These are phyloP conservation scores for Drosophila antonietae DNA, from an alignment of 2,888 invertebrate species.

Conservation along the genomic window DNA sequence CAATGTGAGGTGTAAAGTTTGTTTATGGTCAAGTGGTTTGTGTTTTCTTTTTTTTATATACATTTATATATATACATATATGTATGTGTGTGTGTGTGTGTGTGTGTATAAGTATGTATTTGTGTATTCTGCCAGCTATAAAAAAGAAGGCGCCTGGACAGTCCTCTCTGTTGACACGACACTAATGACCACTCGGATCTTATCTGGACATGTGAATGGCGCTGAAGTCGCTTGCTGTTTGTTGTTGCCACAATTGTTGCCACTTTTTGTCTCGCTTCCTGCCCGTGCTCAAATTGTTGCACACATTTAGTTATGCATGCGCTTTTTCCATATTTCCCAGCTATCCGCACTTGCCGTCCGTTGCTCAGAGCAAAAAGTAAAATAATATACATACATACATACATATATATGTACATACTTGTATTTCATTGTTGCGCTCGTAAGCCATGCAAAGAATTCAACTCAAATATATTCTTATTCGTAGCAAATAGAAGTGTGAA, in stretches of 20 bases:
- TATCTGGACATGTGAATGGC: slow-evolving; percentile 57
- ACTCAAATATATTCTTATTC: background rate
- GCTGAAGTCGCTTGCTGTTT: slow-evolving; percentile 38
- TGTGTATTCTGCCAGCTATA: slow-evolving; percentile 1
- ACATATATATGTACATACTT: no score
- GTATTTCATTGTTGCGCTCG: slow-evolving; percentile 37
- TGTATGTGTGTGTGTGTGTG: background rate
- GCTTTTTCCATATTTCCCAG: slow-evolving; percentile 12
- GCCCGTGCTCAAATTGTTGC: slow-evolving; percentile 42
- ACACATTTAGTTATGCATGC: slow-evolving; percentile 46
- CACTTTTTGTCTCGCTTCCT: slow-evolving; percentile 5
- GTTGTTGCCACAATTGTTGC: background rate
- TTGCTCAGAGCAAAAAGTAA: slow-evolving; percentile 5
- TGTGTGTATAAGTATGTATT: slow-evolving; percentile 11
- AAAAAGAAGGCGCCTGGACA: slow-evolving; percentile 30
- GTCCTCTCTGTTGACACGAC: slow-evolving; percentile 71
- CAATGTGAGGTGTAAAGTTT: slow-evolving; percentile 80
- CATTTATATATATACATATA: background rate
- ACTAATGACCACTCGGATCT: slow-evolving; percentile 79
- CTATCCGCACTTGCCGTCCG: background rate
- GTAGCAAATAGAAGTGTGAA: background rate
- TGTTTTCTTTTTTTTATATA: slow-evolving; percentile 18
- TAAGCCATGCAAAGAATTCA: slow-evolving; percentile 15
- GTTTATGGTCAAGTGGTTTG: slow-evolving; percentile 78
- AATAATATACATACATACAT: slow-evolving; percentile 7